Conservation (phyloP, 2,888 invertebrate species). For the Piscicola geometra region DNA sequence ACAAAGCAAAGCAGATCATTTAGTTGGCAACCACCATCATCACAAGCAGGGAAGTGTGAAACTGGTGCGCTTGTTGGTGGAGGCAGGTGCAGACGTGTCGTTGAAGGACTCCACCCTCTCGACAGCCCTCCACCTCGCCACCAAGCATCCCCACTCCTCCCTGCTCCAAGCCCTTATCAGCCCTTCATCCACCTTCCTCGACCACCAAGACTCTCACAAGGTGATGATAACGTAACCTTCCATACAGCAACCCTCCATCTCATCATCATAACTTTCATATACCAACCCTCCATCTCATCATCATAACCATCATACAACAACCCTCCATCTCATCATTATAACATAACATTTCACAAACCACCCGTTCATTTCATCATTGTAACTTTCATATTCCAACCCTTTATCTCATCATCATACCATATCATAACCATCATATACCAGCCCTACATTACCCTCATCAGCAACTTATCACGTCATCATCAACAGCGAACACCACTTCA, state of each 20-base stretch:
- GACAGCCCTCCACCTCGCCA: slow-evolving; percentile 54
- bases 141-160: slow-evolving; percentile 53
- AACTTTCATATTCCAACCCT: too few relatives aligned
- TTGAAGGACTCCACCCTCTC: slow-evolving; percentile 55
- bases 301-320: neutral
- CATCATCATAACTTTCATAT: too few relatives aligned
- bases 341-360: neutral
- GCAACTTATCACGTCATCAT: neutral
- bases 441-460: neutral
- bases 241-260: too few relatives aligned
- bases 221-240: slow-evolving; percentile 41
- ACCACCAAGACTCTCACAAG: slow-evolving; percentile 56
- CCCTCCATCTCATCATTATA: neutral
- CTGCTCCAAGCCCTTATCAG: slow-evolving; percentile 54
- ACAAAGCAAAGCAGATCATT: too few relatives aligned
- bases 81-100: slow-evolving; percentile 50
- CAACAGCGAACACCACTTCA: slow-evolving; percentile 56
- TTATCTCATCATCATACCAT: too few relatives aligned
- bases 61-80: slow-evolving; percentile 51
- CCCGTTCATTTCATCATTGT: too few relatives aligned
- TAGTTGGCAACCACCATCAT: too few relatives aligned
- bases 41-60: slow-evolving; percentile 53
- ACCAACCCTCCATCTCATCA: too few relatives aligned
- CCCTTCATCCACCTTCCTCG: slow-evolving; percentile 52
- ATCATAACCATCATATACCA: too few relatives aligned